phyloP scores from a whole-genome alignment of 2,888 invertebrate genomes.

The Gandaritis pyraliata region DNA sequence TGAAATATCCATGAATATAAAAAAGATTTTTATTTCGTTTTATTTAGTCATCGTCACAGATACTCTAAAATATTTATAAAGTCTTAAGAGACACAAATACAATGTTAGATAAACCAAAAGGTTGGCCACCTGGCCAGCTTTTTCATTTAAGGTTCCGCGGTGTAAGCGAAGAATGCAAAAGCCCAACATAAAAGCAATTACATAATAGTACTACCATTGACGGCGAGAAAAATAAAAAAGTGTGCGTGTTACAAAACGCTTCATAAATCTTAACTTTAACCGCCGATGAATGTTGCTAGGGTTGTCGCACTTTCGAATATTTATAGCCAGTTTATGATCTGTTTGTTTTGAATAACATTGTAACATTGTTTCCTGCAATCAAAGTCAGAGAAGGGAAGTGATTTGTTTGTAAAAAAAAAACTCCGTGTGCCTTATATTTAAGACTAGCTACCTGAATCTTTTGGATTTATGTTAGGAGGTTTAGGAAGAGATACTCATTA shows the following conservation, averaged over 20 bases:
- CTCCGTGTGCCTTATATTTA: too few relatives aligned
- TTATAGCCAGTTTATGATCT: constrained; percentile 20
- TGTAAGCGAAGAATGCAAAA: constrained; percentile 26
- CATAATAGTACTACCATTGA: constrained; percentile 49
- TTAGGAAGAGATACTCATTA: too few relatives aligned
- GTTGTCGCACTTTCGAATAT: constrained; percentile 26
- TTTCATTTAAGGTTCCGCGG: constrained; percentile 12
- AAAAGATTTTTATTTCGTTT: too few relatives aligned
- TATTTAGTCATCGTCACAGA: too few relatives aligned
- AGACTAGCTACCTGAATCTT: too few relatives aligned
- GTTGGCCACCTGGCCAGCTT: constrained; percentile 5
- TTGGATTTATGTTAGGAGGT: too few relatives aligned
- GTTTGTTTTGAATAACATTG: constrained; percentile 22
- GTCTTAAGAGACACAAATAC: neutral
- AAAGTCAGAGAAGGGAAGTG: neutral
- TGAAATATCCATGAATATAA: too few relatives aligned
- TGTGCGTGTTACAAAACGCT: constrained; percentile 57
- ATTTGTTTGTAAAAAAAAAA: too few relatives aligned
- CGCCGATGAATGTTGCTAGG: constrained; percentile 37
- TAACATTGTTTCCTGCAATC: constrained; percentile 20
- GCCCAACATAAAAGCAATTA: constrained; percentile 38
- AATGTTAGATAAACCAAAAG: constrained; percentile 3
- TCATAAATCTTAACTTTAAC: constrained; percentile 62
- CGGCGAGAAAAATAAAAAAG: constrained; percentile 50
- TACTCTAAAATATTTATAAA: too few relatives aligned